These are phyloP conservation scores for Andrena trimmerana DNA, from an alignment of 2,888 invertebrate genomes.

Conservation along the genomic window DNA sequence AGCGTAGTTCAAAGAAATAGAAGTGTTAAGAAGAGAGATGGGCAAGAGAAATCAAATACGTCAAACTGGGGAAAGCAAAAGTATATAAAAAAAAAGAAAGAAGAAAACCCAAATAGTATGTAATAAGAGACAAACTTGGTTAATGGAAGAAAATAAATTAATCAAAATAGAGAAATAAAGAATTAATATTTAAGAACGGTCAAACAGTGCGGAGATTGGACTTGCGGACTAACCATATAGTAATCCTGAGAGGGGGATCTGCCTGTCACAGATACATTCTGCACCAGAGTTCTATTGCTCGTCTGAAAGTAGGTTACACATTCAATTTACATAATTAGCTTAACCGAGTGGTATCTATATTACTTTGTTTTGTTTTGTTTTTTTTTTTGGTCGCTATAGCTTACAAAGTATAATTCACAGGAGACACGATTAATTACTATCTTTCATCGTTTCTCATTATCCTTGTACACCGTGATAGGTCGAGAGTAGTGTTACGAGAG, in stretches of 20 bases:
- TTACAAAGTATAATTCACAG: neutral
- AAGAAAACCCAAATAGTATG: conserved; percentile 5
- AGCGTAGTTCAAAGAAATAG: neutral
- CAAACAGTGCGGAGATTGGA: conserved; percentile 85
- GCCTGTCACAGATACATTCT: conserved; percentile 86
- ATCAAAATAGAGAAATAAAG: conserved; percentile 76
- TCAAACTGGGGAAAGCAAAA: conserved; percentile 54
- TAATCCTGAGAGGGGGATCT: conserved; percentile 86
- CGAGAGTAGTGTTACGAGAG: conserved; percentile 41
- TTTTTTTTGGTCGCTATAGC: conserved; percentile 18
- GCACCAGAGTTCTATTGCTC: conserved; percentile 86
- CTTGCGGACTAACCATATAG: conserved; percentile 85
- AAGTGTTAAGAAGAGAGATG: conserved; percentile 23
- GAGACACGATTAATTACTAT: neutral
- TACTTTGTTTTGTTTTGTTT: conserved; percentile 27
- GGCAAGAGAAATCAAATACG: conserved; percentile 41
- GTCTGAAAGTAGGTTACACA: conserved; percentile 85
- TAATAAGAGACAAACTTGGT: conserved; percentile 45
- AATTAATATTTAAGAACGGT: conserved; percentile 83
- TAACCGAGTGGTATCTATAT: conserved; percentile 54
- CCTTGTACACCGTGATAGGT: neutral
- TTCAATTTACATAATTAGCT: conserved; percentile 83
- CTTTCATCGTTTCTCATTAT: neutral
- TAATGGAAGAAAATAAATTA: conserved; percentile 53
- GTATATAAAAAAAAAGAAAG: conserved; percentile 4